Base-by-base conservation (phyloP, 1,140 invertebrate genomes). In the Bombus waltoni region DNA sequence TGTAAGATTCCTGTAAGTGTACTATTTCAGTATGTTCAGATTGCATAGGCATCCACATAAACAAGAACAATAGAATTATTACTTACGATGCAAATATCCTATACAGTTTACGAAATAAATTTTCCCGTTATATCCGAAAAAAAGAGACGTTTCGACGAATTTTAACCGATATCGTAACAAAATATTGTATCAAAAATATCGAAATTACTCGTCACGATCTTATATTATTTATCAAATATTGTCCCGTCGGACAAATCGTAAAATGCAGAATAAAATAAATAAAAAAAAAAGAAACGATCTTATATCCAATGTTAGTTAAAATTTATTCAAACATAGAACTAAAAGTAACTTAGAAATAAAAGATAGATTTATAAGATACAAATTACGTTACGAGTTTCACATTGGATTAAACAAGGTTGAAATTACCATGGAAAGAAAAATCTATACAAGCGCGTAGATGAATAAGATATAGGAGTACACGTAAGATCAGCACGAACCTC, bases 391-490 rank as follows among this genome's bases (percentile, higher is more conserved):
- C 47, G 22, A 53, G 47, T 18, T 53, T 22, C 47, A 8, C 0
- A 53, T 53, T 53, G 22, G 6, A 53, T 53, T 53, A 53, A 53
- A 53, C 59, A 8, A 65, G 40, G 1, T 2, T 44, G 8, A 32
- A 42, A 42, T 65, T 47, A 47, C 3, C 40, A 5, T 8, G 18
- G 22, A 38, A 32, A 57, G 38, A 65, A 65, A 65, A 65, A 65
- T 44, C 22, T 22, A 74, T 38, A 68, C 25, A 53, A 68, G n/a
- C 53, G 28, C n/a, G 32, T 35, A 65, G 40, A 82, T 47, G 62
- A 10, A 57, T 66, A 77, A 70, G 62, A 70, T 77, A 77, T 35
- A 83, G 18, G 28, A 73, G 32, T 68, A 57, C 82, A 76, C 62
- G 65, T 76, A 71, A 83, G 66, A 78, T 78, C 53, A 57, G n/a